Evolutionary conservation across 2,888 invertebrate genomes (phyloP).

Genomic region (Lithophane leautieri): DNA sequence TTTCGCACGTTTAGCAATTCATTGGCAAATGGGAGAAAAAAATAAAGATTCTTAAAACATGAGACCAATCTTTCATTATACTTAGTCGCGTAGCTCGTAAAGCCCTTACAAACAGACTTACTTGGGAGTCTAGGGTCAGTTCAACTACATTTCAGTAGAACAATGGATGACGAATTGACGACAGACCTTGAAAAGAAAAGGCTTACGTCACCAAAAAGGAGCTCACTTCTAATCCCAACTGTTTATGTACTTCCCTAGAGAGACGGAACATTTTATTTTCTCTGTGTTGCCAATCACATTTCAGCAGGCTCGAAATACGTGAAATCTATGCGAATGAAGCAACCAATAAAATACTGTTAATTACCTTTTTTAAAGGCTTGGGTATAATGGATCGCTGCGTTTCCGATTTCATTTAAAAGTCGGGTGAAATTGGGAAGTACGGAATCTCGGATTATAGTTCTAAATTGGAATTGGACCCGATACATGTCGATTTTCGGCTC

Average conservation of each 20-base stretch:
- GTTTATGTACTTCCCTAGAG: constrained; percentile 54
- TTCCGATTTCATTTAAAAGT: constrained; percentile 44
- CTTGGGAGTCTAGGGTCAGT: constrained; percentile 14
- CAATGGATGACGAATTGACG: constrained; percentile 34
- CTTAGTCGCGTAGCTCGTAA: not conserved
- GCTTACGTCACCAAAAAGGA: constrained; percentile 50
- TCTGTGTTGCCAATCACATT: constrained; percentile 47
- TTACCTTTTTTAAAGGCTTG: constrained; percentile 38
- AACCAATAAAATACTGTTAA: constrained; percentile 39
- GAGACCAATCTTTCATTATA: not conserved
- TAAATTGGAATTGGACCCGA: constrained; percentile 55
- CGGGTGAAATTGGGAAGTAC: constrained; percentile 33
- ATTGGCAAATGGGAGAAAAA: not conserved
- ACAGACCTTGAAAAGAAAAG: constrained; percentile 41
- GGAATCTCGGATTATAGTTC: constrained; percentile 50
- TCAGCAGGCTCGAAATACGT: constrained; percentile 48
- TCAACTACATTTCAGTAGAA: constrained; percentile 17
- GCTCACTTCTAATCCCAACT: constrained; percentile 44
- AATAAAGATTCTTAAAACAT: not conserved
- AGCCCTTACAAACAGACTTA: constrained; percentile 8
- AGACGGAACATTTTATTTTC: constrained; percentile 49
- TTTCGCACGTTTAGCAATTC: not conserved
- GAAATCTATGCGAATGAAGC: constrained; percentile 51
- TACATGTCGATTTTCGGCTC: constrained; percentile 41
- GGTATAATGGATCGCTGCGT: constrained; percentile 28